These are phyloP conservation scores for Natator depressus DNA, from an alignment of 2,113 vertebrate species.

Conservation along the genomic window DNA sequence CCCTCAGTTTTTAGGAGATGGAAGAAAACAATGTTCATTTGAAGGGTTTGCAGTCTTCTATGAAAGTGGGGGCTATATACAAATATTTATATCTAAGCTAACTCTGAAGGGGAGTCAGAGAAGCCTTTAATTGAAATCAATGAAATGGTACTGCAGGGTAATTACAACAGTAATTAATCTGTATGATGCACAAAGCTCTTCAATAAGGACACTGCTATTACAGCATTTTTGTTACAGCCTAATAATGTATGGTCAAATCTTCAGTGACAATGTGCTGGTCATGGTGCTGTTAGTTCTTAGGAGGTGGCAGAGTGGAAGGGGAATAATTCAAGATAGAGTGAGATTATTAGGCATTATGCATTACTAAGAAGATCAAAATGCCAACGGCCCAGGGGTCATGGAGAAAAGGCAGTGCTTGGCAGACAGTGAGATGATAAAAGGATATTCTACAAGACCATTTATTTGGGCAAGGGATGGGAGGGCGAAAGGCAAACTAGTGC, in stretches of 20 bases:
- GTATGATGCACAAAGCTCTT: constrained; percentile 34
- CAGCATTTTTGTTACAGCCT: neutral
- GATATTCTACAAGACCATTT: neutral
- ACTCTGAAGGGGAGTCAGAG: neutral
- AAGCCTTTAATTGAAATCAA: constrained; percentile 35
- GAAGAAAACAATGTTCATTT: constrained; percentile 52
- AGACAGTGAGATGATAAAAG: constrained; percentile 39
- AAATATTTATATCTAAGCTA: neutral
- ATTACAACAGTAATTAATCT: constrained; percentile 35
- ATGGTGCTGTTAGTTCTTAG: neutral
- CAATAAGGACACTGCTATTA: constrained; percentile 2
- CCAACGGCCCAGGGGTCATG: neutral
- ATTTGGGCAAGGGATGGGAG: neutral
- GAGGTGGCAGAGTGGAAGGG: neutral
- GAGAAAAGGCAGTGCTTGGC: constrained; percentile 26
- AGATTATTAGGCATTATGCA: neutral
- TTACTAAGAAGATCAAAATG: constrained; percentile 13
- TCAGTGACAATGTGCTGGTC: neutral
- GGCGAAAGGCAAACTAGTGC: neutral
- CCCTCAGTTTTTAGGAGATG: neutral
- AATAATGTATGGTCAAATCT: neutral
- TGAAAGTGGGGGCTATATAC: neutral
- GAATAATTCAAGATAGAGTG: neutral
- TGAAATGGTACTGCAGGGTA: neutral
- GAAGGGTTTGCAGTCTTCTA: neutral